phyloP scores from a whole-genome alignment of 2,888 invertebrate species.

The Acleris holmiana region DNA sequence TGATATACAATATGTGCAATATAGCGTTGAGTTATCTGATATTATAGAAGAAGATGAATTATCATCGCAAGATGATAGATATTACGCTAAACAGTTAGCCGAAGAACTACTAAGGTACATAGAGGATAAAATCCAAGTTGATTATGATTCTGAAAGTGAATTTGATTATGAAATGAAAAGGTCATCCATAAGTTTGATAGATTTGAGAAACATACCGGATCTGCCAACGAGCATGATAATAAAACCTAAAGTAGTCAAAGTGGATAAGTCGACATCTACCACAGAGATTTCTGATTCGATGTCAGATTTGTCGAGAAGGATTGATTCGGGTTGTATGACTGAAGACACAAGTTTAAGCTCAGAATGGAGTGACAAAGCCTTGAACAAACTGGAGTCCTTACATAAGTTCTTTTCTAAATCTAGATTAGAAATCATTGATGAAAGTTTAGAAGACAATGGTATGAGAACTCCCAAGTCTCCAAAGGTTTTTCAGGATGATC shows the following conservation, averaged over 20 bases:
- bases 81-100: slow-evolving; percentile 58
- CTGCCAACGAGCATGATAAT: slow-evolving; percentile 73
- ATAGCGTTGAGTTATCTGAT: slow-evolving; percentile 75
- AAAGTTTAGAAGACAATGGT: slow-evolving; percentile 68
- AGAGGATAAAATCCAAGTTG: slow-evolving; percentile 63
- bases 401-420: slow-evolving; percentile 76
- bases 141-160: slow-evolving; percentile 64
- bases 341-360: slow-evolving; percentile 69
- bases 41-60: slow-evolving; percentile 78
- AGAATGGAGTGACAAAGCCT: slow-evolving; percentile 66
- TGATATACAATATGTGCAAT: slow-evolving; percentile 60
- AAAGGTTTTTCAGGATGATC: slow-evolving; percentile 37
- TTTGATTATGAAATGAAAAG: slow-evolving; percentile 68
- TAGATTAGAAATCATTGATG: slow-evolving; percentile 77
- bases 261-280: slow-evolving; percentile 77
- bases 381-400: slow-evolving; percentile 74
- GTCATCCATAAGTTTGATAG: slow-evolving; percentile 73
- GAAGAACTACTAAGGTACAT: slow-evolving; percentile 68
- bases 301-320: slow-evolving; percentile 64
- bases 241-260: slow-evolving; percentile 68
- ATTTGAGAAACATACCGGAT: slow-evolving; percentile 74
- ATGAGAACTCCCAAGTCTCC: slow-evolving; percentile 54
- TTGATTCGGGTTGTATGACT: slow-evolving; percentile 72
- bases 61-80: slow-evolving; percentile 61
- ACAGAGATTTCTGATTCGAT: slow-evolving; percentile 72